Percentiles rank a stretch among this genome's conserved stretches.
phyloP scores from a whole-genome alignment of 1,140 invertebrate species.

The Lordiphosa collinella region DNA sequence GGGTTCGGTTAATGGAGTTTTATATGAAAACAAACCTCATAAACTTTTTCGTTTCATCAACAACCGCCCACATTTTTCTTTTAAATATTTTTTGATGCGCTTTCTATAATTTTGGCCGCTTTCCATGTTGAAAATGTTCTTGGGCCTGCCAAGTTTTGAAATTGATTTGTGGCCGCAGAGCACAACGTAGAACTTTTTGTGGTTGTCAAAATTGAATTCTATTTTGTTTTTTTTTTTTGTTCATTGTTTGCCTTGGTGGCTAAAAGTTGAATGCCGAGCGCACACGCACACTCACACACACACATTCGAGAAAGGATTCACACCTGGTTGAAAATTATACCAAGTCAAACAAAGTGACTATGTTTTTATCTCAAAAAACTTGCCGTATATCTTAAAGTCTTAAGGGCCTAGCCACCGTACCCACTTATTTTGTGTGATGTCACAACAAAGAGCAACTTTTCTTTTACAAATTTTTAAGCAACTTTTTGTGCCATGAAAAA shows the following conservation, averaged over 20 bases:
- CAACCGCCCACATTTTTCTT: not conserved
- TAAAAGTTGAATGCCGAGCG: conserved; percentile 26
- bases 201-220: conserved; percentile 49
- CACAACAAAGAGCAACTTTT: not conserved
- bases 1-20: too few relatives aligned
- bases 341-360: conserved; percentile 23
- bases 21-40: too few relatives aligned
- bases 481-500: conserved; percentile 23
- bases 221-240: conserved; percentile 18
- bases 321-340: conserved; percentile 18
- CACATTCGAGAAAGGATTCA: conserved; percentile 13
- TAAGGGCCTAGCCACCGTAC: not conserved
- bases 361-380: not conserved
- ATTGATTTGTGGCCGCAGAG: conserved; percentile 61
- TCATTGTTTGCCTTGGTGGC: conserved; percentile 14
- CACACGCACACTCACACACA: conserved; percentile 1
- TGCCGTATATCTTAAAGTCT: not conserved
- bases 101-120: conserved; percentile 33
- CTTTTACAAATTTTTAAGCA: conserved; percentile 12
- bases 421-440: not conserved
- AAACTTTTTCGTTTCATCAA: too few relatives aligned
- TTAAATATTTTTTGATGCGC: conserved; percentile 6
- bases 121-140: conserved; percentile 12
- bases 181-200: conserved; percentile 35
- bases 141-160: conserved; percentile 32